Percentiles rank a stretch among this genome's conserved stretches.
These are phyloP conservation scores for Morone chrysops DNA, from an alignment of 2,113 vertebrate species.

Conservation along the genomic window DNA sequence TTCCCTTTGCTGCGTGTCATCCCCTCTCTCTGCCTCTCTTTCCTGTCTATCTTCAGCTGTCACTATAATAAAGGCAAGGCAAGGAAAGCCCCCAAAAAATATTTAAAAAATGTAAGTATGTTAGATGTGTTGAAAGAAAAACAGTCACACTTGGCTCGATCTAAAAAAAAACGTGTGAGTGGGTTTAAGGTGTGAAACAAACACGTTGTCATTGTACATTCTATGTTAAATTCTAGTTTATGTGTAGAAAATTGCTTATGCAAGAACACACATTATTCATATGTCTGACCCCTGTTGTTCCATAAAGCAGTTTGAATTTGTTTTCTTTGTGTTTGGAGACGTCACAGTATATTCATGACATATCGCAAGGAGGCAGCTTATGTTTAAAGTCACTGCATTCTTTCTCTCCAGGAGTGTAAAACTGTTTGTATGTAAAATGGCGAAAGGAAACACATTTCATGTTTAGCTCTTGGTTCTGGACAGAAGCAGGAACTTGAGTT, in stretches of 20 bases:
- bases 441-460: neutral
- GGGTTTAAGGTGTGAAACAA: neutral
- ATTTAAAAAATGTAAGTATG: neutral
- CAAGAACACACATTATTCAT: too few species aligned
- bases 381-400: neutral
- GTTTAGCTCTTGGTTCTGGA: neutral
- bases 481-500: slow-evolving; percentile 54
- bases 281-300: neutral
- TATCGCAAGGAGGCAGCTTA: neutral
- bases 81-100: too few species aligned
- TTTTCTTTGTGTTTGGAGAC: neutral
- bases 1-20: too few species aligned
- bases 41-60: too few species aligned
- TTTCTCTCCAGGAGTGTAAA: too few species aligned
- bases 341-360: neutral
- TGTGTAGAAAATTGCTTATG: neutral
- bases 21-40: too few species aligned
- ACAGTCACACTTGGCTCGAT: neutral
- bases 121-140: neutral
- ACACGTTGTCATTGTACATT: neutral
- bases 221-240: neutral
- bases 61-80: too few species aligned
- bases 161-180: neutral
- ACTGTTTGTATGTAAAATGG: neutral
- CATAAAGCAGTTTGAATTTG: neutral